Percentiles rank a stretch among this genome's conserved stretches.
Conservation (phyloP, 1,140 invertebrate species). For the Hyphantria cunea region DNA sequence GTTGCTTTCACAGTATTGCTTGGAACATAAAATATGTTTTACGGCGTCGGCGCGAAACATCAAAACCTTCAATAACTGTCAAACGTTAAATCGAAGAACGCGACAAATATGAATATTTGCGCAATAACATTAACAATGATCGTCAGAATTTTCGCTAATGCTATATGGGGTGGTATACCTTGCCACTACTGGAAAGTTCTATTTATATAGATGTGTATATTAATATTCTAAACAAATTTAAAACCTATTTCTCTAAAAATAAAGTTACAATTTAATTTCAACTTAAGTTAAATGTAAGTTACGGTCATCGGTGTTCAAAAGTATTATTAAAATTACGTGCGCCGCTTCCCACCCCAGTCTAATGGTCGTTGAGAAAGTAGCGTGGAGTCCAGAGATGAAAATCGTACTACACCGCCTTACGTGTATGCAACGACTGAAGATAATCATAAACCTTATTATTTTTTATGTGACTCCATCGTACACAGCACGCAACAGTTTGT, state of each 20-base stretch:
- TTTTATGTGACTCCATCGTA: constrained; percentile 64
- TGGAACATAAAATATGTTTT: constrained; percentile 77
- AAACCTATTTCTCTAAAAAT: background rate
- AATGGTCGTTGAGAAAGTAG: constrained; percentile 46
- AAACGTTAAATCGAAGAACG: constrained; percentile 60
- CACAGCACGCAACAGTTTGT: constrained; percentile 4
- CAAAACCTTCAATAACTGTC: constrained; percentile 67
- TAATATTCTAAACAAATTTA: constrained; percentile 5
- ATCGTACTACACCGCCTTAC: constrained; percentile 43
- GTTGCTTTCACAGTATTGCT: constrained; percentile 52
- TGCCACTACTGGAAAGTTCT: too few species aligned
- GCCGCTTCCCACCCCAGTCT: constrained; percentile 29
- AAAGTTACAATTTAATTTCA: too few species aligned
- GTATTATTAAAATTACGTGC: constrained; percentile 56
- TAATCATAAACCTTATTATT: constrained; percentile 71
- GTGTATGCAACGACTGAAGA: constrained; percentile 43
- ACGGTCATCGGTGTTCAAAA: constrained; percentile 12
- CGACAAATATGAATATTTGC: constrained; percentile 41
- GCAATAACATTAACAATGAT: constrained; percentile 31
- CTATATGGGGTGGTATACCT: too few species aligned
- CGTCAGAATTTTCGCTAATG: constrained; percentile 32
- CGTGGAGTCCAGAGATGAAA: constrained; percentile 53
- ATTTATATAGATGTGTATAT: background rate
- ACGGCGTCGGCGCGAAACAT: constrained; percentile 63
- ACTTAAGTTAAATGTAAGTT: too few species aligned